These are phyloP conservation scores for Drosophila bocki DNA, from an alignment of 1,140 invertebrate genomes.

Conservation along the genomic window DNA sequence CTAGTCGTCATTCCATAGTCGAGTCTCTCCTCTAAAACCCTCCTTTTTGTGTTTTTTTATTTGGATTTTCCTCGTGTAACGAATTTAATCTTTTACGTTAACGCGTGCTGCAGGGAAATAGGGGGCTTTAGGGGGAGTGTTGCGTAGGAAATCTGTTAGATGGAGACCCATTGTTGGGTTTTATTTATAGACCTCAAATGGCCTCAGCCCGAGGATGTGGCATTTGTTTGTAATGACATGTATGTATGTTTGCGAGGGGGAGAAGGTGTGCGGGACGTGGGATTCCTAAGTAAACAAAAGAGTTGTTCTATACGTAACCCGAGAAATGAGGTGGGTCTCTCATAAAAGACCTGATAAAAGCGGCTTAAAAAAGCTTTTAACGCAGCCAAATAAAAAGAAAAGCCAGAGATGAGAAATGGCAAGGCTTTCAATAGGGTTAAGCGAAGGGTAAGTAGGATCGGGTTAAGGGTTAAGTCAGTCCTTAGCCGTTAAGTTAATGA, in stretches of 20 bases:
- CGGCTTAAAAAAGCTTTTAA: conserved; percentile 68
- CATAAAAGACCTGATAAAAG: conserved; percentile 53
- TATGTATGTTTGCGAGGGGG: conserved; percentile 1
- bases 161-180: conserved; percentile 61
- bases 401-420: conserved; percentile 21
- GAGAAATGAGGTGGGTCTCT: conserved; percentile 49
- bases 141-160: conserved; percentile 48
- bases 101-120: conserved; percentile 38
- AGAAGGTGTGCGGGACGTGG: neutral
- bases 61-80: conserved; percentile 39
- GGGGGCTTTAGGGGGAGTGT: conserved; percentile 1
- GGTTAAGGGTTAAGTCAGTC: conserved; percentile 16
- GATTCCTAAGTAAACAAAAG: conserved; percentile 72
- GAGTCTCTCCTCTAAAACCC: neutral
- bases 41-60: neutral
- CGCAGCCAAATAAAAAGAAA: conserved; percentile 49
- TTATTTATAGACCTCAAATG: conserved; percentile 76
- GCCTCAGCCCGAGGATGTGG: conserved; percentile 63
- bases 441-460: neutral
- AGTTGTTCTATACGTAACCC: conserved; percentile 52
- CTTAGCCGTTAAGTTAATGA: conserved; percentile 28
- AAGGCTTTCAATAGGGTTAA: conserved; percentile 16
- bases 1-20: neutral
- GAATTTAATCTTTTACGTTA: conserved; percentile 75
- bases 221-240: conserved; percentile 60